phyloP scores from a whole-genome alignment of 1,140 invertebrate genomes.

The Babylonia areolata region DNA sequence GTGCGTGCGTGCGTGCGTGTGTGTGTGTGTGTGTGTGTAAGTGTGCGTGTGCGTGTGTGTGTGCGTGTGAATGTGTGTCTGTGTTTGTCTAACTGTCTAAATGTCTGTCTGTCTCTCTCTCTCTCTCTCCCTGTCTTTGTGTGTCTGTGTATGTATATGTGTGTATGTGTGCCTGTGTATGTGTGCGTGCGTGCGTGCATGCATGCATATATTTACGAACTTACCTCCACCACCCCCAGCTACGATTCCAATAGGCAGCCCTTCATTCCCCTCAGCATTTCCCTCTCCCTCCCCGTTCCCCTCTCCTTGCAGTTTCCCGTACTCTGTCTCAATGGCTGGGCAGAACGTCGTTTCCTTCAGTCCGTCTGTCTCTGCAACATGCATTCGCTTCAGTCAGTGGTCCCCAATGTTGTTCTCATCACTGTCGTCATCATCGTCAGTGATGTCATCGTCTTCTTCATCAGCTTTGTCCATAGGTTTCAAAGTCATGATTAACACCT shows the following conservation, averaged over 20 bases:
- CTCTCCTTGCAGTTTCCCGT: not conserved
- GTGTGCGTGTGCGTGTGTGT: not conserved
- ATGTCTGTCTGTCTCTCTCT: too few species aligned
- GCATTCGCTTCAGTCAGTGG: too few species aligned
- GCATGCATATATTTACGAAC: not conserved
- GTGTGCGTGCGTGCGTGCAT: not conserved
- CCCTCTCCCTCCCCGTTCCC: not conserved
- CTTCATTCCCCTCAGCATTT: conserved; percentile 15
- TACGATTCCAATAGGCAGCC: conserved; percentile 30
- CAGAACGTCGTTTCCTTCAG: conserved; percentile 42
- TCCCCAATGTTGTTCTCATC: too few species aligned
- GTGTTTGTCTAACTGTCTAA: too few species aligned
- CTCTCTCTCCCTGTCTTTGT: too few species aligned
- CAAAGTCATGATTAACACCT: too few species aligned
- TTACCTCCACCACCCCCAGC: conserved; percentile 20
- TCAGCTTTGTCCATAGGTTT: too few species aligned
- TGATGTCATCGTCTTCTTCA: too few species aligned
- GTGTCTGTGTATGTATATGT: too few species aligned
- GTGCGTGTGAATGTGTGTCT: not conserved
- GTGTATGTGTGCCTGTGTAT: too few species aligned
- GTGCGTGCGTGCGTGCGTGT: not conserved
- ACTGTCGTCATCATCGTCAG: too few species aligned
- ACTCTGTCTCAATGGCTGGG: conserved; percentile 35
- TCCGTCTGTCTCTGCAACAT: conserved; percentile 38
- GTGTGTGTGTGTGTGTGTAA: not conserved